Evolutionary conservation across 2,888 invertebrate species (phyloP).

Genomic region (Aricia artaxerxes): DNA sequence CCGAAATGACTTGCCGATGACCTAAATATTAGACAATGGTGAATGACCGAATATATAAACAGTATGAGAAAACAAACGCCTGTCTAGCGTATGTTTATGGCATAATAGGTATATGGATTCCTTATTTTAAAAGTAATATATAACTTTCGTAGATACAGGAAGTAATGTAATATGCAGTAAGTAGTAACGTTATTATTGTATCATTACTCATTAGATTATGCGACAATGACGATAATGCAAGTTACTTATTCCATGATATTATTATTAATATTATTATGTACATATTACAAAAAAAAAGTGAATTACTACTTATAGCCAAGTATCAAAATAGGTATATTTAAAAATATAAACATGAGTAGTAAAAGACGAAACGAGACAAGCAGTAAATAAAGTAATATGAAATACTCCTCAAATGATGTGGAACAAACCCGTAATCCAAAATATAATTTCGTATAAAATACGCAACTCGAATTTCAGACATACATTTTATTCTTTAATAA

Average conservation of each 20-base stretch:
- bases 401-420: not conserved
- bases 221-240: not conserved
- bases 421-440: not conserved
- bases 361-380: not conserved
- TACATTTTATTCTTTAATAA: constrained; percentile 34
- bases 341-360: not conserved
- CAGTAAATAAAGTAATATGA: not conserved
- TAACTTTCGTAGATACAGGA: not conserved
- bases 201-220: not conserved
- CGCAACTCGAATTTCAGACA: constrained; percentile 21
- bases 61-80: constrained; percentile 39
- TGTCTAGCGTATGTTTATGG: not conserved
- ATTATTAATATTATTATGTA: too few species aligned
- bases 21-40: constrained; percentile 45
- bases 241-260: too few species aligned
- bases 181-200: too few species aligned
- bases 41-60: constrained; percentile 57
- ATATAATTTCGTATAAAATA: constrained; percentile 21
- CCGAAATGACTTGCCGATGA: constrained; percentile 19
- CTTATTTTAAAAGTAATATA: not conserved
- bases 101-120: constrained; percentile 17
- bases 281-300: too few species aligned
- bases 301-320: too few species aligned
- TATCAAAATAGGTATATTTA: not conserved
- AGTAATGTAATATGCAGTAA: not conserved